These are phyloP conservation scores for Blennius ocellaris DNA, from an alignment of 2,113 vertebrate species.

Conservation along the genomic window DNA sequence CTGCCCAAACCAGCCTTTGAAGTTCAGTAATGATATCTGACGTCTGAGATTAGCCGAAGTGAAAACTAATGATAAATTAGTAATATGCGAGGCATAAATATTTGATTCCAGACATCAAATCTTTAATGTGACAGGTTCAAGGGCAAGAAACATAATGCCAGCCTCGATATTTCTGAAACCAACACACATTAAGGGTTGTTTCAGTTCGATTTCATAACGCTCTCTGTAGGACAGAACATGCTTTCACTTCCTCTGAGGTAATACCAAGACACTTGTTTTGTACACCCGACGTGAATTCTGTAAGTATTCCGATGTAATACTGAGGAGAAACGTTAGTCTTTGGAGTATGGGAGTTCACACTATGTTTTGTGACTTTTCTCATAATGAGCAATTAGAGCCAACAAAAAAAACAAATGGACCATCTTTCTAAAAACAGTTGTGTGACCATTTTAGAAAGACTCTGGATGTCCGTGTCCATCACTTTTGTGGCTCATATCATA, in stretches of 20 bases:
- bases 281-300: background rate
- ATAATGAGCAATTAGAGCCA: no score
- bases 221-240: slow-evolving; percentile 10
- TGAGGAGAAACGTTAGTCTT: background rate
- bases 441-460: no score
- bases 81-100: slow-evolving; percentile 64
- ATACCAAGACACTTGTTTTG: background rate
- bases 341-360: background rate
- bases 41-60: slow-evolving; percentile 66
- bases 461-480: no score
- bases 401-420: no score
- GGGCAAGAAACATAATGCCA: slow-evolving; percentile 80
- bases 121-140: slow-evolving; percentile 88
- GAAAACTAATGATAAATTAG: slow-evolving; percentile 70
- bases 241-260: slow-evolving; percentile 22
- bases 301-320: background rate
- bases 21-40: slow-evolving; percentile 68
- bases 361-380: background rate
- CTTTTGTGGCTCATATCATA: no score
- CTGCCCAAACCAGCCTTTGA: slow-evolving; percentile 61
- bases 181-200: slow-evolving; percentile 48
- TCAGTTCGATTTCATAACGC: slow-evolving; percentile 41
- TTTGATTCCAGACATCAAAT: slow-evolving; percentile 70
- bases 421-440: no score
- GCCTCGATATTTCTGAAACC: slow-evolving; percentile 59